Evolutionary conservation across 2,888 invertebrate species (phyloP), one percentile per base, ranked within the genome.

Genomic region (Hyposoter didymator): DNA sequence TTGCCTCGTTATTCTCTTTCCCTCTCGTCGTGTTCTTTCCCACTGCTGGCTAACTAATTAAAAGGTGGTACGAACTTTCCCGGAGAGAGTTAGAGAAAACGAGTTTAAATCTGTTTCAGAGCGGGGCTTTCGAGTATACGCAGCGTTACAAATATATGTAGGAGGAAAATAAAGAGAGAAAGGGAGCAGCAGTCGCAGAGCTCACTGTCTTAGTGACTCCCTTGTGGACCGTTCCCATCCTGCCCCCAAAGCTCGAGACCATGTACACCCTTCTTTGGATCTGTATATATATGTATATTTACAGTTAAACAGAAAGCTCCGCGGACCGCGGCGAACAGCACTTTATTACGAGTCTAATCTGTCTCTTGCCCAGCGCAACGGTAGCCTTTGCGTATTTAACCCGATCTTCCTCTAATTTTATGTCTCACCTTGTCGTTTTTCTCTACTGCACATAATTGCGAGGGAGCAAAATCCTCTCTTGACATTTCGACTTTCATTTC

Each of bases 21-120:
- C 28, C 66, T 74, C 75, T 83, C 81, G 75, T 66, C 28, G 55
- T 69, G 64, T 67, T 62, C 64, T 72, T 84, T 55, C 17, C 19
- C 66, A 73, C 84, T 82, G 22, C 67, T 39, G 79, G 84, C 84
- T 84, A 91, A 91, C 92, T 93, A 93, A 93, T 93, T 93, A 94
- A 94, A 93, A 93, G 91, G 93, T 91, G 91, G 90, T 78, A 85
- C 90, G 90, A 93, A 93, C 88, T 92, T 93, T 90, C 89, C 90
- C 88, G 88, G 87, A 88, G 87, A 87, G 90, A 89, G 89, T 88
- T 88, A 52, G 91, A 91, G 92, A 90, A 92, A 93, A 93, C 93
- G 93, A 94, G 94, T 93, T 94, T 93, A 94, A 93, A 94, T 94
- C 93, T 93, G 93, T 93, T 93, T 93, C 93, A 91, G 89, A 90